Evolutionary conservation across 2,113 vertebrate genomes (phyloP), one percentile per base, ranked within the genome.

Genomic region (Cepphus grylle): DNA sequence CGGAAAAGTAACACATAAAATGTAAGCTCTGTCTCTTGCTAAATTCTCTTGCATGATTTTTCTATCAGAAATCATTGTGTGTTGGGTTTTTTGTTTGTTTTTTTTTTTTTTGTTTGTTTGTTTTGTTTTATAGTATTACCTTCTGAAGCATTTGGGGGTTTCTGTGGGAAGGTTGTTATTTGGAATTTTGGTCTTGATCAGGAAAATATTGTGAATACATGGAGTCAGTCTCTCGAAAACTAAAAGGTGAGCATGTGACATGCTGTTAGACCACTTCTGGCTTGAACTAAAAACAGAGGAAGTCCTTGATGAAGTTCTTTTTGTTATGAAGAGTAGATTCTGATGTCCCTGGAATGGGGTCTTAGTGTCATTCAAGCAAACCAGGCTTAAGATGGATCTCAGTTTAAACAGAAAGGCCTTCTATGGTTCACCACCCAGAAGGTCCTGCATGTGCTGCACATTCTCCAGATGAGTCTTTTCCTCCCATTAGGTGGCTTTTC

Each of bases 271-370:
- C 8, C 2, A 1, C 11, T 91, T 82, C 53, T 87, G 38, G 18
- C 72, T 87, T 71, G 40, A 96, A 43, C 52, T 89, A 85, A 87
- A 53, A 89, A 76, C 53, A 88, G 65, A 84, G 19, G 5, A 71
- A 85, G 61, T 72, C 81, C 87, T 94, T 89, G 69, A 47, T 14
- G 78, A 86, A 91, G 70, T 94, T 26, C 10, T 84, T 94, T 88
- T 62, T 56, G 21, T 82, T 90, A 69, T 23, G 38, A 81, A 90
- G 85, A 93, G 36, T 30, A 85, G 43, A 81, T 93, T 85, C 12
- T 77, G 78, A 52, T 85, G 62, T 72, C 32, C 36, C 56, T 76
- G 32, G 72, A 55, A 30, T 27, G 29, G 20, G 13, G 70, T 77
- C 69, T 81, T 67, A 19, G 43, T 78, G 34, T 61, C 25, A 59